Conservation (phyloP, 2,888 invertebrate genomes). For the Oscheius onirici region DNA sequence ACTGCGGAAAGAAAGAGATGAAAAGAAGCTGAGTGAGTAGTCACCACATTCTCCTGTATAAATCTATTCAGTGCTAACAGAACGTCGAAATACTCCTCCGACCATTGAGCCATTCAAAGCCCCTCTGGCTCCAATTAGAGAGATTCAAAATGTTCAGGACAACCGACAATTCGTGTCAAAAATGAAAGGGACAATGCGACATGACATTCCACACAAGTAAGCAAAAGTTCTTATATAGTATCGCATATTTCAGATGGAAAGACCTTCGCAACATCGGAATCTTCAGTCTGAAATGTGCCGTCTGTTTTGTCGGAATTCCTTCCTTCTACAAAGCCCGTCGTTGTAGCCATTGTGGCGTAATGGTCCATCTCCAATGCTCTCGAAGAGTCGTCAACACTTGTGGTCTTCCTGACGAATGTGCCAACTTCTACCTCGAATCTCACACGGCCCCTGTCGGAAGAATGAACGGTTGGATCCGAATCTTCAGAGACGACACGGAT, state of each 20-base stretch:
- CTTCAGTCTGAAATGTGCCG: slow-evolving; percentile 47
- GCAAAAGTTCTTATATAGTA: background rate
- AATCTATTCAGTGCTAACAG: slow-evolving; percentile 20
- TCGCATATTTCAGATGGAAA: slow-evolving; percentile 44
- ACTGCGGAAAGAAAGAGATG: slow-evolving; percentile 30
- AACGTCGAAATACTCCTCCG: slow-evolving; percentile 28
- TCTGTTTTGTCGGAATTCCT: slow-evolving; percentile 52
- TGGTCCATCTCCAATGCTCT: slow-evolving; percentile 43
- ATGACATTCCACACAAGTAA: slow-evolving; percentile 48
- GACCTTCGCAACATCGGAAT: slow-evolving; percentile 42
- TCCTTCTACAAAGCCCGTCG: slow-evolving; percentile 36
- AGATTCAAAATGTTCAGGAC: background rate
- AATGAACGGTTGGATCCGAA: slow-evolving; percentile 58
- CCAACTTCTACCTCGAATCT: slow-evolving; percentile 42
- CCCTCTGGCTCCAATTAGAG: background rate
- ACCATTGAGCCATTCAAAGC: slow-evolving; percentile 10
- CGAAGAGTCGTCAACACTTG: slow-evolving; percentile 49
- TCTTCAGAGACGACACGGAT: slow-evolving; percentile 46
- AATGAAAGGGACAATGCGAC: slow-evolving; percentile 42
- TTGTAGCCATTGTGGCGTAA: slow-evolving; percentile 44
- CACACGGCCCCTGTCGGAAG: slow-evolving; percentile 32
- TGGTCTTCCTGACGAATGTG: slow-evolving; percentile 47
- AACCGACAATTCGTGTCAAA: background rate
- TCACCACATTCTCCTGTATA: background rate
- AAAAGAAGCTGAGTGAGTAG: slow-evolving; percentile 12